Evolutionary conservation across 2,888 invertebrate genomes (phyloP), one percentile per base, ranked within the genome.

Genomic region (Metacarcinus magister): DNA sequence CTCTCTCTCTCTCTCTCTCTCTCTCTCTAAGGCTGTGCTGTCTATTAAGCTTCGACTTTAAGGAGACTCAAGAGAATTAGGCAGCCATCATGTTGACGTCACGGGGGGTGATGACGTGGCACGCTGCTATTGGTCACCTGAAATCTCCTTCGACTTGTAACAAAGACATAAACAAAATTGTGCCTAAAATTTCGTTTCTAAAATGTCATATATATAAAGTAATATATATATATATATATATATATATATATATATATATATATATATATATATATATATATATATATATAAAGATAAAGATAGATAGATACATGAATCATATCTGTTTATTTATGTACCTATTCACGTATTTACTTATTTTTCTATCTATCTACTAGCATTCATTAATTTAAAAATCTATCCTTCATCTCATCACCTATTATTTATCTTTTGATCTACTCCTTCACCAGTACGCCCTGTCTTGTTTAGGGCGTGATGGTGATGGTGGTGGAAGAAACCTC

Each of bases 1-100:
- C 82, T 87, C 82, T 87, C 87, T 87, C 87, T 87, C 87, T 87
- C 87, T 87, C 87, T 87, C 87, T 87, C 87, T 87, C 87, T 32
- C 87, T 87, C 87, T 39, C 39, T 87, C 32, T 87, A 39, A 75
- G 75, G 28, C 23, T 39, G 16, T 87, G 87, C 39, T 87, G 87
- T 87, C 87, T 87, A 87, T 87, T 87, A 87, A 87, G 87, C 39
- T 87, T 87, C 87, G 87, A 87, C 87, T 87, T 87, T 87, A 87
- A 87, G 87, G 87, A 87, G 87, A 87, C 87, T 87, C 87, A 87
- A 87, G 87, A 87, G 87, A 87, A 87, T 87, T 87, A 87, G 87
- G 87, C 87, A 39, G 32, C 87, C 87, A 87, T 39, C 16, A 0
- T 87, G 87, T 16, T 87, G 87, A 87, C 87, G 87, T 87, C 87